phyloP scores from a whole-genome alignment of 2,797 vertebrate genomes.

The Triplophysa bombifrons region DNA sequence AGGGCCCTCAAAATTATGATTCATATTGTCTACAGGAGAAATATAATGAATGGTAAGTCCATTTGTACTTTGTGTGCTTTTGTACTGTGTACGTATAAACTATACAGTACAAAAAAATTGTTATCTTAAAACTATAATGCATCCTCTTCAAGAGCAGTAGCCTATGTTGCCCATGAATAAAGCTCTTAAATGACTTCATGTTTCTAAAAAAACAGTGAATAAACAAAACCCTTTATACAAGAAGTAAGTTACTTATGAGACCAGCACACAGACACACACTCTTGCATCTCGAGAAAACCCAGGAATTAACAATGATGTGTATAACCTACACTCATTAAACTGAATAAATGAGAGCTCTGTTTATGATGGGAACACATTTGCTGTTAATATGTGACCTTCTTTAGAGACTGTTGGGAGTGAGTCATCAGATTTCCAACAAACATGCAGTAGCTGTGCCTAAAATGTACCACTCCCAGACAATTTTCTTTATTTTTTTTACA shows the following conservation, averaged over 20 bases:
- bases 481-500: neutral
- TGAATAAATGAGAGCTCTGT: constrained; percentile 33
- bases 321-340: neutral
- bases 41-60: neutral
- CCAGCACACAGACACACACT: neutral
- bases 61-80: neutral
- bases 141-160: neutral
- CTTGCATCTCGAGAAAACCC: constrained; percentile 8
- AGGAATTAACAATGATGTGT: neutral
- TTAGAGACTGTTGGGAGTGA: constrained; percentile 5
- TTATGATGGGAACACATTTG: constrained; percentile 26
- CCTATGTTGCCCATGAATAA: neutral
- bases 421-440: constrained; percentile 15
- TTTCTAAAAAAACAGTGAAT: constrained; percentile 9
- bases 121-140: neutral
- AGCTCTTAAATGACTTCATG: neutral
- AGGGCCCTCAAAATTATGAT: neutral
- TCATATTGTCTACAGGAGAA: neutral
- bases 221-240: constrained; percentile 4
- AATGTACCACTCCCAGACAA: neutral
- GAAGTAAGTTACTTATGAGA: neutral
- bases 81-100: too few species aligned
- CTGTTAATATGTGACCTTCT: constrained; percentile 20
- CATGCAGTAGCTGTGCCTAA: neutral
- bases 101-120: neutral